Evolutionary conservation across 2,888 invertebrate species (phyloP), one percentile per base, ranked within the genome.

Genomic region (Apeira syringaria): DNA sequence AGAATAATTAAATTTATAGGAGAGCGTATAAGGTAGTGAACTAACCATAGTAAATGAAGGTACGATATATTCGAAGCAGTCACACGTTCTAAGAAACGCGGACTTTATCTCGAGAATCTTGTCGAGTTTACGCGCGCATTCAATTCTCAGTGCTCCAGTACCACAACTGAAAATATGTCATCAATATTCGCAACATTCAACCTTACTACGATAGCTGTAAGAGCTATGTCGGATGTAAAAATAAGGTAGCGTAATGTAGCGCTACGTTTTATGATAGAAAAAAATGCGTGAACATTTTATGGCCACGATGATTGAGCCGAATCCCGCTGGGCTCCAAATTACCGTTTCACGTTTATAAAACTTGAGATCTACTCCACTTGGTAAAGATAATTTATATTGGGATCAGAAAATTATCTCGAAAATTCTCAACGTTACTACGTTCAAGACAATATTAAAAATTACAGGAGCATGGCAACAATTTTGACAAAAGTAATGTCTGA

Each of bases 241-340:
- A 28, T 38, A 27, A 20, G 9, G 32, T 40, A 31, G 36, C 28
- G 38, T 34, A 47, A 36, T 43, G 28, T 42, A 37, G 28, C 43
- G 29, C 37, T 44, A 46, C 48, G 49, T 56, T 53, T 56, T 53
- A 53, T 48, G 50, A 44, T 45, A 40, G 45, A 55, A 64, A 66
- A 65, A 62, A 55, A 45, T 63, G 50, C 37, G 43, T 46, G 53
- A 59, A 56, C 39, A 63, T 66, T 57, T 62, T 56, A 61, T 51
- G 49, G 32, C 50, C 31, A 48, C 52, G 65, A 68, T 68, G 73
- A 71, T 74, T 68, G 73, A 68, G 64, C 61, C 53, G 54, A 61
- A 66, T 56, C 64, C 62, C 53, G 55, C 56, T 54, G 66, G 44
- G 64, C 41, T 54, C 64, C 52, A 63, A 69, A 74, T 74, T 68